Percentiles rank a stretch among this genome's conserved stretches.
Conservation (phyloP, 2,888 invertebrate genomes). For the Mechanitis messenoides region DNA sequence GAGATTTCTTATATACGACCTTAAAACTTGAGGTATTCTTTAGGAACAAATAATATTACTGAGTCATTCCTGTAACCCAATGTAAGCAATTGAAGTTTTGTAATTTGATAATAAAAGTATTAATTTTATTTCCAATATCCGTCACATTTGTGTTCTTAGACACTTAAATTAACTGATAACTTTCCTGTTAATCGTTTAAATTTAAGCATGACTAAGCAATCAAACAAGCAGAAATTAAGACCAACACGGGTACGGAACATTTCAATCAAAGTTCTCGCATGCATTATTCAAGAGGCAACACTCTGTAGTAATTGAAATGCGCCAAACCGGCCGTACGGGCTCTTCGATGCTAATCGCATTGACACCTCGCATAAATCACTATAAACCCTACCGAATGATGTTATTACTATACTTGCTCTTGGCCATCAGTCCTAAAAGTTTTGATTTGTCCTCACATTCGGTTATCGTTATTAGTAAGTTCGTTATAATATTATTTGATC, state of each 20-base stretch:
- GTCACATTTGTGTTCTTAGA: too few species aligned
- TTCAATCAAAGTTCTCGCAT: conserved; percentile 53
- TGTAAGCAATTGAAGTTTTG: too few species aligned
- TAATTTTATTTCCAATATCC: too few species aligned
- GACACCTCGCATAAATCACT: conserved; percentile 53
- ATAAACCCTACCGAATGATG: conserved; percentile 38
- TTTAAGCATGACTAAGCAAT: conserved; percentile 29
- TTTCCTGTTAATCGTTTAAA: conserved; percentile 10
- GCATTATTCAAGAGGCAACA: conserved; percentile 52
- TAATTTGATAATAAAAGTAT: too few species aligned
- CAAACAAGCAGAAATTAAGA: conserved; percentile 47
- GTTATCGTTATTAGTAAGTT: not conserved
- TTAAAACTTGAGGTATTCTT: too few species aligned
- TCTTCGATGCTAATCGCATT: conserved; percentile 54
- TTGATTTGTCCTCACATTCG: not conserved
- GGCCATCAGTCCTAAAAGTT: conserved; percentile 2
- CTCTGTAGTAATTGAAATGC: conserved; percentile 54
- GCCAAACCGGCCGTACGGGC: conserved; percentile 42
- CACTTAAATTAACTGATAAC: not conserved
- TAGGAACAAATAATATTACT: too few species aligned
- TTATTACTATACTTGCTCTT: conserved; percentile 4
- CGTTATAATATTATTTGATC: not conserved
- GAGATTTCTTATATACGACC: too few species aligned
- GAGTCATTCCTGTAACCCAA: too few species aligned
- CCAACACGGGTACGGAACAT: conserved; percentile 42